Percentiles rank a stretch among this genome's conserved stretches.
These are phyloP conservation scores for Ammospiza caudacuta DNA, from an alignment of 2,113 vertebrate species.

Conservation along the genomic window DNA sequence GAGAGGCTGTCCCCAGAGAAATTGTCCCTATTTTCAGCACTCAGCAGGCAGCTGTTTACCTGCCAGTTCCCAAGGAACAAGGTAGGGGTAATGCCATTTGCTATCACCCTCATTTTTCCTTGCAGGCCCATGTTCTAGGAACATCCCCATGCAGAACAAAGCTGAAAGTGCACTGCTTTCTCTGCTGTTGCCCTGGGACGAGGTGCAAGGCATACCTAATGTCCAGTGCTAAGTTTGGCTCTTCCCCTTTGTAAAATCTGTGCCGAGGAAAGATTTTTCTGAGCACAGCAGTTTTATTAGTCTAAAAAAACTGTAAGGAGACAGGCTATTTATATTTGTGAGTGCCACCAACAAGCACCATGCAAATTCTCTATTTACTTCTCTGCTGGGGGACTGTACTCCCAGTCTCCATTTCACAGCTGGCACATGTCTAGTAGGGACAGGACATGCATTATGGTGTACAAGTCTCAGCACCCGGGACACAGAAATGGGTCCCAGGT, in stretches of 20 bases:
- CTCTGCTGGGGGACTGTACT: background rate
- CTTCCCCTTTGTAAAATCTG: background rate
- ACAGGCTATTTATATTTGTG: background rate
- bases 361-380: background rate
- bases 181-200: background rate
- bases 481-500: background rate
- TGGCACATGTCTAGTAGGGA: background rate
- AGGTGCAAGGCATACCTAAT: background rate
- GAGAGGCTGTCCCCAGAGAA: background rate
- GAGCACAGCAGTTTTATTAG: background rate
- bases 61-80: background rate
- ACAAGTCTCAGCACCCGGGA: background rate
- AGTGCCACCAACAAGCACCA: background rate
- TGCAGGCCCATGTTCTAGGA: background rate
- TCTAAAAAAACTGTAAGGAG: background rate
- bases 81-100: rapidly evolving
- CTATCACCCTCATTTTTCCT: background rate
- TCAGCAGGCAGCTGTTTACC: background rate
- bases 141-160: background rate
- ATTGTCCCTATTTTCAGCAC: background rate
- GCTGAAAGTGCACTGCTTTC: background rate
- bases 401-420: background rate
- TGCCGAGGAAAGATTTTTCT: background rate
- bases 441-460: background rate
- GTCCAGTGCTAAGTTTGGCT: background rate